A percentile compares a stretch with the other conserved stretches of the same genome.
Conservation (phyloP, 2,888 invertebrate species). For the Melanotus villosus region DNA sequence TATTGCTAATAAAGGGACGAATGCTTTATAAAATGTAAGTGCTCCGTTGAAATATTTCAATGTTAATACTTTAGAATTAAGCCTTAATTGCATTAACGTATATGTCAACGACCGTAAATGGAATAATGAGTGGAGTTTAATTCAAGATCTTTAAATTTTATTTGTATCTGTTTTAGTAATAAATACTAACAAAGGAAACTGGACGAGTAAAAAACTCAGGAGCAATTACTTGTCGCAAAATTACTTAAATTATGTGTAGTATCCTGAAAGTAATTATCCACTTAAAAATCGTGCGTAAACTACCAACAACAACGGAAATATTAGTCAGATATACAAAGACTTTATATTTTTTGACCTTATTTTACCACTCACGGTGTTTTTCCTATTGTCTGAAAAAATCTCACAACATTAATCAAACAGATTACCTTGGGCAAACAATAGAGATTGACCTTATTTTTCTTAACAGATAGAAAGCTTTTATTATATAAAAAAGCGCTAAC, state of each 20-base stretch:
- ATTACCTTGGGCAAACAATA: too few relatives aligned
- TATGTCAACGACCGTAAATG: constrained; percentile 33
- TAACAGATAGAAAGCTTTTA: too few relatives aligned
- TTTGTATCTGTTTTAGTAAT: background rate
- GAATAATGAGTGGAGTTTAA: background rate
- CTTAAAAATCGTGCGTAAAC: constrained; percentile 39
- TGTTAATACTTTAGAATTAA: constrained; percentile 13
- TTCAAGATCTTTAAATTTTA: background rate
- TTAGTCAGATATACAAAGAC: constrained; percentile 23
- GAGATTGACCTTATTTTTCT: too few relatives aligned
- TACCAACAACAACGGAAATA: constrained; percentile 35
- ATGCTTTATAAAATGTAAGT: too few relatives aligned
- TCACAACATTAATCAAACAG: too few relatives aligned
- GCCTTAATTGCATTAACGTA: background rate
- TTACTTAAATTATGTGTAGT: constrained; percentile 33
- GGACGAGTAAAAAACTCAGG: constrained; percentile 19
- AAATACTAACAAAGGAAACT: constrained; percentile 31
- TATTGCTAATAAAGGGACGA: too few relatives aligned
- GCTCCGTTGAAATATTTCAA: too few relatives aligned
- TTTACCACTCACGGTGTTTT: too few relatives aligned
- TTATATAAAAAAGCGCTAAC: too few relatives aligned
- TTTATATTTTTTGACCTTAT: constrained; percentile 7
- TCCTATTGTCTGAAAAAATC: too few relatives aligned
- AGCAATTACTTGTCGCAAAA: constrained; percentile 28
- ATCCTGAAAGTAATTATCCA: constrained; percentile 40